phyloP scores from a whole-genome alignment of 2,888 invertebrate genomes.

The Sesia bembeciformis region DNA sequence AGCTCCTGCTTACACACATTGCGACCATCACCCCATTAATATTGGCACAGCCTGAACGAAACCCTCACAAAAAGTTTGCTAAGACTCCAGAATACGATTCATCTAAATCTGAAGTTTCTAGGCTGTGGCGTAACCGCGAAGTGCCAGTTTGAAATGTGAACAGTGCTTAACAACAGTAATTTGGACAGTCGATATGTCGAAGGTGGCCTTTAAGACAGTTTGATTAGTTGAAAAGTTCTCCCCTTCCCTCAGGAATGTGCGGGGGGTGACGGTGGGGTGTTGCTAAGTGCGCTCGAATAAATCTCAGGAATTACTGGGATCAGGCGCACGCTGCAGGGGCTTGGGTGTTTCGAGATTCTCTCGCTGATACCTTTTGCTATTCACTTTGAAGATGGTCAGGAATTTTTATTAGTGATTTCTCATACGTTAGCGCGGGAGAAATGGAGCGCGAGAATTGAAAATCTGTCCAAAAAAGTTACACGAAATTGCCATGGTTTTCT shows the following conservation, averaged over 20 bases:
- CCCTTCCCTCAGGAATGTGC: slow-evolving; percentile 15
- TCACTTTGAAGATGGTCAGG: background rate
- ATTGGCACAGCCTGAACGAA: background rate
- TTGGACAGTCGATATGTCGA: slow-evolving; percentile 47
- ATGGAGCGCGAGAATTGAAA: too few species aligned
- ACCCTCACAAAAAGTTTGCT: background rate
- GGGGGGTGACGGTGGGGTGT: slow-evolving; percentile 8
- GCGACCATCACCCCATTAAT: slow-evolving; percentile 14
- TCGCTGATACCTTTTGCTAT: background rate
- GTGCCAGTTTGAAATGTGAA: slow-evolving; percentile 9
- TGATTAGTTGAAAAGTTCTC: slow-evolving; percentile 53
- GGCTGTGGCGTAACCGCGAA: slow-evolving; percentile 9
- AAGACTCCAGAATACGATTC: background rate
- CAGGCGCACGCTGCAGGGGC: slow-evolving; percentile 2
- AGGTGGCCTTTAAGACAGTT: slow-evolving; percentile 55
- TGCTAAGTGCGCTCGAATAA: slow-evolving; percentile 12
- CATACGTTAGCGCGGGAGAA: too few species aligned
- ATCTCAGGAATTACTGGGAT: slow-evolving; percentile 21
- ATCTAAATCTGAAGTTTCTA: background rate
- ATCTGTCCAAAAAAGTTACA: too few species aligned
- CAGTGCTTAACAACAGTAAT: slow-evolving; percentile 25
- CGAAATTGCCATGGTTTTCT: too few species aligned
- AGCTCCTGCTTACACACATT: slow-evolving; percentile 8
- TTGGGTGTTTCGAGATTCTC: background rate
- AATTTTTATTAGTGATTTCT: too few species aligned